A percentile compares a stretch with the other conserved stretches of the same genome.
Conservation (phyloP, 2,113 vertebrate species). For the Serilophus lunatus region DNA sequence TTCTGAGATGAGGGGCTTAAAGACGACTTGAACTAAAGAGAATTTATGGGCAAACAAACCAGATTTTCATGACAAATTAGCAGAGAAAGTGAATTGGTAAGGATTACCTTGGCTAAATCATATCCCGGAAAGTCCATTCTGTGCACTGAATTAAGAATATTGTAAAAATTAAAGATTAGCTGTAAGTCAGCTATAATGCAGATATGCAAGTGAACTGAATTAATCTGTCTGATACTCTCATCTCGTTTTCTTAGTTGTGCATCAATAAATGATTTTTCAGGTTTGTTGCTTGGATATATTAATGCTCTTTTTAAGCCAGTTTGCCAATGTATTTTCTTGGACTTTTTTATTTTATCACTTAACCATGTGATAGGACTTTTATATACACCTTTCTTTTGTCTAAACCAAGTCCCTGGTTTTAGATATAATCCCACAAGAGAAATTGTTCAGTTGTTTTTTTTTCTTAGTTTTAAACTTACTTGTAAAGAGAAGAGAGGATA, state of each 20-base stretch:
- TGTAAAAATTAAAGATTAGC: neutral
- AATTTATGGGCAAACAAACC: neutral
- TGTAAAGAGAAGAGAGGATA: slow-evolving; percentile 52
- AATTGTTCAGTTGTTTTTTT: neutral
- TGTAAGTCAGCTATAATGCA: neutral
- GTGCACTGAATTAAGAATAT: neutral
- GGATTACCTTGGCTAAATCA: neutral
- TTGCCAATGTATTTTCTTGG: neutral
- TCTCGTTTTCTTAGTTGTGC: neutral
- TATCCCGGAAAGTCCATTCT: neutral
- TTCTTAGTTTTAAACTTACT: slow-evolving; percentile 41
- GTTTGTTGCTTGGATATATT: neutral
- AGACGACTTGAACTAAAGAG: neutral
- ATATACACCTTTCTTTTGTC: neutral
- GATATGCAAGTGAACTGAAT: neutral
- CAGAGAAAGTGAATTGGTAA: neutral
- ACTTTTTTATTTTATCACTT: neutral
- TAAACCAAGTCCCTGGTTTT: neutral
- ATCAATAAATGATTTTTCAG: neutral
- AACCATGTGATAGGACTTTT: neutral
- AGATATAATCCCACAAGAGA: neutral
- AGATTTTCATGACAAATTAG: neutral
- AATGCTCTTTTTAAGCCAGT: neutral
- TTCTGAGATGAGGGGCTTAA: neutral
- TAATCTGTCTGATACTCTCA: neutral